Evolutionary conservation across 1,140 invertebrate genomes (phyloP).

Genomic region (Helicorthomorpha holstii): DNA sequence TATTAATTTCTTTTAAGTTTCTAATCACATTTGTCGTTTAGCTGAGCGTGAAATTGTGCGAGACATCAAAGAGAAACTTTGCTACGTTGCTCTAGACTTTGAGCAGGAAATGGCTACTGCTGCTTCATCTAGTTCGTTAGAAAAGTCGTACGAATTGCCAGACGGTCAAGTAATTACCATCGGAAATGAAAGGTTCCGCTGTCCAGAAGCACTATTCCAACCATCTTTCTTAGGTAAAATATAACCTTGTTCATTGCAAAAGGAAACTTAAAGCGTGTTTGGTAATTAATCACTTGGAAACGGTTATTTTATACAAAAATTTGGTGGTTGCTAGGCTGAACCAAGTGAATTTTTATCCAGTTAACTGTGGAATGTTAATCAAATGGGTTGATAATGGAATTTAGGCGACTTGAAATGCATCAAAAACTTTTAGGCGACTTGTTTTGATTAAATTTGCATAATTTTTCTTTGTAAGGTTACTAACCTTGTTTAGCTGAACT

Average conservation of each 20-base stretch:
- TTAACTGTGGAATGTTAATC: too few relatives aligned
- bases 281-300: too few relatives aligned
- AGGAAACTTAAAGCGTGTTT: too few relatives aligned
- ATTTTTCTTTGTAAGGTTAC: too few relatives aligned
- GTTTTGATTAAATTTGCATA: too few relatives aligned
- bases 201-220: slow-evolving; percentile 36
- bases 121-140: slow-evolving; percentile 63
- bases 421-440: neutral
- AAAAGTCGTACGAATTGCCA: slow-evolving; percentile 71
- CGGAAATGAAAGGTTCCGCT: slow-evolving; percentile 46
- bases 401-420: too few relatives aligned
- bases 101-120: slow-evolving; percentile 91
- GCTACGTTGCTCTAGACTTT: slow-evolving; percentile 83
- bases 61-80: slow-evolving; percentile 85
- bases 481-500: too few relatives aligned
- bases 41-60: slow-evolving; percentile 81
- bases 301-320: too few relatives aligned
- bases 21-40: neutral
- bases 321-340: too few relatives aligned
- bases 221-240: slow-evolving; percentile 13
- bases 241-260: slow-evolving; percentile 5
- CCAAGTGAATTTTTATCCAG: too few relatives aligned
- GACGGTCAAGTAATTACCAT: slow-evolving; percentile 64
- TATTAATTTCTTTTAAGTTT: neutral
- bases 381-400: too few relatives aligned